These are phyloP conservation scores for Battus philenor DNA, from an alignment of 1,140 invertebrate genomes.

Conservation along the genomic window DNA sequence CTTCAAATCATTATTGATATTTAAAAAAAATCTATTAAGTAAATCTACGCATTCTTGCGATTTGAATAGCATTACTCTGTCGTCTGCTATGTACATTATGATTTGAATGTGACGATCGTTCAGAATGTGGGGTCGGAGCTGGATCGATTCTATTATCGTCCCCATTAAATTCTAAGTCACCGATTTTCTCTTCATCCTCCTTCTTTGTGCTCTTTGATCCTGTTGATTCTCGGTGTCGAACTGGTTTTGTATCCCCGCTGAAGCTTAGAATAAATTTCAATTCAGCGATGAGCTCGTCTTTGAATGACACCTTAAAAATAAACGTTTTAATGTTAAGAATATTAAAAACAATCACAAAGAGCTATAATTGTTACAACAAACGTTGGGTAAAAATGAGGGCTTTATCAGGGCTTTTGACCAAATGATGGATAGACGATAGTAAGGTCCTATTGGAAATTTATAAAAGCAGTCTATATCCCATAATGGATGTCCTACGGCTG, in stretches of 20 bases:
- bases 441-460: too few species aligned
- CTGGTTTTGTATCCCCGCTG: slow-evolving; percentile 83
- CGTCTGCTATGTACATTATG: slow-evolving; percentile 53
- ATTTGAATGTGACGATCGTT: slow-evolving; percentile 50
- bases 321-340: background rate
- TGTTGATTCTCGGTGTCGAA: slow-evolving; percentile 60
- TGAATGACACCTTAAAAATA: slow-evolving; percentile 79
- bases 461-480: too few species aligned
- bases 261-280: slow-evolving; percentile 86
- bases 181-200: slow-evolving; percentile 33
- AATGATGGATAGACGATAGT: too few species aligned
- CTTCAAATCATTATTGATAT: background rate
- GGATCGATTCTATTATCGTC: slow-evolving; percentile 33
- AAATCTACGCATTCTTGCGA: slow-evolving; percentile 54
- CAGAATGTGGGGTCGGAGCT: slow-evolving; percentile 47
- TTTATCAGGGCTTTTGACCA: too few species aligned
- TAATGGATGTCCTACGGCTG: too few species aligned
- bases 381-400: too few species aligned
- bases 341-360: too few species aligned
- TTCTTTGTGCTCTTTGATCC: slow-evolving; percentile 52
- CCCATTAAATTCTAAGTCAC: slow-evolving; percentile 34
- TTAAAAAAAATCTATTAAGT: slow-evolving; percentile 25
- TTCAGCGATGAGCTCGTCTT: slow-evolving; percentile 82
- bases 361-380: too few species aligned
- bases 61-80: slow-evolving; percentile 56